Percentiles rank a stretch among this genome's conserved stretches.
Evolutionary conservation across 1,140 invertebrate species (phyloP).

Genomic region (Solenopsis fugax): DNA sequence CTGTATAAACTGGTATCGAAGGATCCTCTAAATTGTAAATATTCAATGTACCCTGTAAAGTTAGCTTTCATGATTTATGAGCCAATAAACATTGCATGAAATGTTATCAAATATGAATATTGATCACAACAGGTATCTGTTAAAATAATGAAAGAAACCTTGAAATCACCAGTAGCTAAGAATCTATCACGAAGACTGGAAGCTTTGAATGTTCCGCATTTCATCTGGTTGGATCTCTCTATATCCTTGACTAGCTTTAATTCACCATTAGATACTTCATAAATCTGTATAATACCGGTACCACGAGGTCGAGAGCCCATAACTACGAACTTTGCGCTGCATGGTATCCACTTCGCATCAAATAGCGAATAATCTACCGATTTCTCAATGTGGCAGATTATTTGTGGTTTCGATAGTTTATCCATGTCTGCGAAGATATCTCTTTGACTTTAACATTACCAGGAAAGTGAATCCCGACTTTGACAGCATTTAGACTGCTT

Average conservation of each 20-base stretch:
- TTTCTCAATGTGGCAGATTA: constrained; percentile 95
- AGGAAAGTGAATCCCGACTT: not conserved
- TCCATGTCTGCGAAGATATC: constrained; percentile 78
- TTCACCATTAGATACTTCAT: constrained; percentile 92
- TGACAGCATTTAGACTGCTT: not conserved
- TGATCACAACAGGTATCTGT: not conserved
- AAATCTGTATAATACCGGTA: constrained; percentile 95
- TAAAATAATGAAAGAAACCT: constrained; percentile 84
- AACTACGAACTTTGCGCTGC: constrained; percentile 96
- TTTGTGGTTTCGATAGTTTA: constrained; percentile 93
- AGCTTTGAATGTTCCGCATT: constrained; percentile 97
- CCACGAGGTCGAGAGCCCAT: constrained; percentile 95
- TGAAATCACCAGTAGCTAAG: constrained; percentile 97
- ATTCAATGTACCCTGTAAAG: constrained; percentile 88
- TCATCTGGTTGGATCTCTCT: constrained; percentile 93
- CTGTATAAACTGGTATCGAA: constrained; percentile 92
- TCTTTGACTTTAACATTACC: not conserved
- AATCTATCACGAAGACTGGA: constrained; percentile 92
- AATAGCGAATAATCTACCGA: constrained; percentile 94
- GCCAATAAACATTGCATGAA: not conserved
- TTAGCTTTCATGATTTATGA: not conserved
- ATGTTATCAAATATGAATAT: not conserved
- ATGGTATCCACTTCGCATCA: constrained; percentile 98
- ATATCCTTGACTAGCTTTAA: constrained; percentile 91
- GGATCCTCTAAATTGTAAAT: constrained; percentile 91